Percentiles rank a stretch among this genome's conserved stretches.
These are phyloP conservation scores for Piaya cayana DNA, from an alignment of 2,113 vertebrate species.

Conservation along the genomic window DNA sequence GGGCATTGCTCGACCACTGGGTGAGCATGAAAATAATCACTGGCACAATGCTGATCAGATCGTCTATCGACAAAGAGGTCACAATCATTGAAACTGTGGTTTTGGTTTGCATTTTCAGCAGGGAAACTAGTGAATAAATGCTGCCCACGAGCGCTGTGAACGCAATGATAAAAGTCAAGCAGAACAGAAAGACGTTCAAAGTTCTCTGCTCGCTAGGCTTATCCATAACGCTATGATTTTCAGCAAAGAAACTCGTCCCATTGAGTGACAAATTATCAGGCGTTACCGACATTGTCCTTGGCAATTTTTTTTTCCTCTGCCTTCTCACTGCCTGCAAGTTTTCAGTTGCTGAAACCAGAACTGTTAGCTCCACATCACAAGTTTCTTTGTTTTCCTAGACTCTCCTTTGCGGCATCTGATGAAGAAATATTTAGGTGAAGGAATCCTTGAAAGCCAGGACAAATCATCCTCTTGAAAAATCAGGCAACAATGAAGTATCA, in stretches of 20 bases:
- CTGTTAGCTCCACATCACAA: constrained; percentile 42
- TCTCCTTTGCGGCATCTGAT: background rate
- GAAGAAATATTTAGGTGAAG: background rate
- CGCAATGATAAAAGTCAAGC: constrained; percentile 81
- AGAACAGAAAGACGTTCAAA: constrained; percentile 80
- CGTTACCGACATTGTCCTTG: constrained; percentile 66
- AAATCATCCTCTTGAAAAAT: constrained; percentile 30
- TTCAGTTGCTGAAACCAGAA: constrained; percentile 17
- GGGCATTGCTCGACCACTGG: constrained; percentile 80
- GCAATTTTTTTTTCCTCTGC: background rate
- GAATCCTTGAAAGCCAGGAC: background rate
- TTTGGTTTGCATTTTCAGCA: constrained; percentile 82
- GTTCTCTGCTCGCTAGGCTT: constrained; percentile 67
- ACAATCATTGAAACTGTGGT: constrained; percentile 86
- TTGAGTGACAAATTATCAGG: constrained; percentile 73
- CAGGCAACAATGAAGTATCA: background rate
- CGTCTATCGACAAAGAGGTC: constrained; percentile 90
- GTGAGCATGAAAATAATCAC: constrained; percentile 84
- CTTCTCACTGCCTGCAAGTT: constrained; percentile 54
- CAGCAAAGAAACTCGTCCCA: constrained; percentile 74
- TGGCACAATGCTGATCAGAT: constrained; percentile 86
- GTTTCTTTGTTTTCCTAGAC: constrained; percentile 41
- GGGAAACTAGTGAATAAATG: constrained; percentile 84
- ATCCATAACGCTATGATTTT: constrained; percentile 67
- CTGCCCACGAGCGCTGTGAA: constrained; percentile 82